Percentiles rank a stretch among this genome's conserved stretches.
These are phyloP conservation scores for Pterocles orientalis DNA, from an alignment of 2,113 vertebrate genomes.

Conservation along the genomic window DNA sequence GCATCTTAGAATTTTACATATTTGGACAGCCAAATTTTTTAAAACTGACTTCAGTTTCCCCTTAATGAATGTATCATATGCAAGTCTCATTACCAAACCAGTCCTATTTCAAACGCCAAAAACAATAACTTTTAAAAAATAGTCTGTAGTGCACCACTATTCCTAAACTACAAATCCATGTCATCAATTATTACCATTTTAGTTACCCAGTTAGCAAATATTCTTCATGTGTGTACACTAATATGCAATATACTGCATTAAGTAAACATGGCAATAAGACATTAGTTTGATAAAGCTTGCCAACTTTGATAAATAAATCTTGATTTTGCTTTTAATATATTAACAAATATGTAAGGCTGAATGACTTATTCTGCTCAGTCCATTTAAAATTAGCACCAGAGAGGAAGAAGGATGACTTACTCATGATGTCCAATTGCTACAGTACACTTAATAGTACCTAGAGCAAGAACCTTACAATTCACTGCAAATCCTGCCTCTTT, in stretches of 20 bases:
- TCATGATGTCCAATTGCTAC: background rate
- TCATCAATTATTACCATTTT: background rate
- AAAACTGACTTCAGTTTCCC: background rate
- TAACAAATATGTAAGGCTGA: background rate
- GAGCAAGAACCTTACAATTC: background rate
- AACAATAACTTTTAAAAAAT: background rate
- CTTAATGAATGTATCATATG: background rate
- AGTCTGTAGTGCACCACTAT: background rate
- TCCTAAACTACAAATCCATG: background rate
- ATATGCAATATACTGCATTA: background rate
- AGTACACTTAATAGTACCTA: background rate
- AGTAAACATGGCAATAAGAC: background rate
- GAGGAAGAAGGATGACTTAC: background rate
- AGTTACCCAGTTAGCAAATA: background rate
- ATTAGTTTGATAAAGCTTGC: background rate
- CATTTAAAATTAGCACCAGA: constrained; percentile 20
- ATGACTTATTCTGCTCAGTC: background rate
- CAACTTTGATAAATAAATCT: background rate
- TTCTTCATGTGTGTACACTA: background rate
- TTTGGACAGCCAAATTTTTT: background rate
- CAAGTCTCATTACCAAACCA: background rate
- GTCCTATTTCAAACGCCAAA: background rate
- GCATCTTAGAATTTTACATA: background rate
- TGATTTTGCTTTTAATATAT: background rate
- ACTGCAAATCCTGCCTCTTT: background rate